These are phyloP conservation scores for Bombus superbus DNA, from an alignment of 1,140 invertebrate genomes.

Conservation along the genomic window DNA sequence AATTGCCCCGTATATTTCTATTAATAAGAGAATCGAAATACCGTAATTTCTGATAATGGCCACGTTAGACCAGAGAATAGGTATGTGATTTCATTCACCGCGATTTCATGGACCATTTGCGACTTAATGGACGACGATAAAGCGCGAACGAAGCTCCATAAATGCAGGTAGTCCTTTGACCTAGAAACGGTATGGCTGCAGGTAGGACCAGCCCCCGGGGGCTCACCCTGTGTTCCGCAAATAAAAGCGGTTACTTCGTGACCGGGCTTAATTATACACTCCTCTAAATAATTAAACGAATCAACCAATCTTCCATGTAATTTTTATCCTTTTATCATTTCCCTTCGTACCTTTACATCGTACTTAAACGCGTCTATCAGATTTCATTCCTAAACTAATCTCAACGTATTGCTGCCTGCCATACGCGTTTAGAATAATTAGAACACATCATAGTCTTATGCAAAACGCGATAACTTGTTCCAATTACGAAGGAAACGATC, in stretches of 20 bases:
- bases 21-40: neutral
- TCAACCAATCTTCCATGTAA: neutral
- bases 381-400: neutral
- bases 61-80: no score
- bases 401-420: no score
- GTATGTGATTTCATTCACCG: conserved; percentile 10
- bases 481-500: neutral
- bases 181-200: conserved; percentile 19
- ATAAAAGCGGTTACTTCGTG: conserved; percentile 2
- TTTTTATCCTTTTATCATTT: neutral
- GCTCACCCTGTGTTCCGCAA: neutral
- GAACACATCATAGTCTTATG: neutral
- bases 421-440: no score
- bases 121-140: conserved; percentile 3
- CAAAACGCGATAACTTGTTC: neutral
- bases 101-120: conserved; percentile 25
- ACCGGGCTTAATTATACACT: neutral
- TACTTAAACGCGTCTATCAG: neutral
- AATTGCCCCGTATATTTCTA: neutral
- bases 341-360: neutral
- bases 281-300: conserved; percentile 3
- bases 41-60: neutral
- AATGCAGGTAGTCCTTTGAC: conserved; percentile 12
- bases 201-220: conserved; percentile 16
- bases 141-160: conserved; percentile 12